A percentile compares a stretch with the other conserved stretches of the same genome.
These are phyloP conservation scores for Atta colombica DNA, from an alignment of 1,140 invertebrate species.

Conservation along the genomic window DNA sequence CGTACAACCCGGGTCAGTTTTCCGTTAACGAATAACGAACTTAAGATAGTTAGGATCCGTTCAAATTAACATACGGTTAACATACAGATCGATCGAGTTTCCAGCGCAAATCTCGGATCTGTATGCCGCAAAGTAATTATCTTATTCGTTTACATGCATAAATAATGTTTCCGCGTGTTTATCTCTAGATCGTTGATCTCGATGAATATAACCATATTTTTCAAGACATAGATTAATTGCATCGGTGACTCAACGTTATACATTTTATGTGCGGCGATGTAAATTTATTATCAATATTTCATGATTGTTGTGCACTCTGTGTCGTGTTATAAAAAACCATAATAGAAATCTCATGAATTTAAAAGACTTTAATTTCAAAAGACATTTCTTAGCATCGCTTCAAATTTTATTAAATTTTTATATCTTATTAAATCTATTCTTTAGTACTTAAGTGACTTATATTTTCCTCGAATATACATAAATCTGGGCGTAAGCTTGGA, in stretches of 20 bases:
- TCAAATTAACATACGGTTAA: conserved; percentile 54
- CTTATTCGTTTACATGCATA: conserved; percentile 62
- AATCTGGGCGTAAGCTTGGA: conserved; percentile 7
- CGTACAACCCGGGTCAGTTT: neutral
- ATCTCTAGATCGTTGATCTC: conserved; percentile 40
- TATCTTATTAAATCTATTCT: neutral
- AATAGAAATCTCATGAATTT: conserved; percentile 6
- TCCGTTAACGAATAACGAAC: conserved; percentile 49
- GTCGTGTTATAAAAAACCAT: neutral
- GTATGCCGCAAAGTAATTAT: conserved; percentile 49
- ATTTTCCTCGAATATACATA: neutral
- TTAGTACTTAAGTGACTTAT: conserved; percentile 1
- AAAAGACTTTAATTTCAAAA: conserved; percentile 10
- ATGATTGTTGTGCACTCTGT: conserved; percentile 6
- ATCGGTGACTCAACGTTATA: conserved; percentile 42
- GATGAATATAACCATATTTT: conserved; percentile 45
- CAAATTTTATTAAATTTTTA: conserved; percentile 8
- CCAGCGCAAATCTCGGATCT: conserved; percentile 29
- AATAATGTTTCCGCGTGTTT: conserved; percentile 61
- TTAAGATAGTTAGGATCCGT: conserved; percentile 49
- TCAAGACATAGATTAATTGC: conserved; percentile 52
- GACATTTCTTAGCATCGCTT: neutral
- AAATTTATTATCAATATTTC: conserved; percentile 57
- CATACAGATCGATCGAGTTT: conserved; percentile 47
- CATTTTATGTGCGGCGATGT: conserved; percentile 27